These are phyloP conservation scores for Apis cerana DNA, from an alignment of 1,140 invertebrate genomes.

Conservation along the genomic window DNA sequence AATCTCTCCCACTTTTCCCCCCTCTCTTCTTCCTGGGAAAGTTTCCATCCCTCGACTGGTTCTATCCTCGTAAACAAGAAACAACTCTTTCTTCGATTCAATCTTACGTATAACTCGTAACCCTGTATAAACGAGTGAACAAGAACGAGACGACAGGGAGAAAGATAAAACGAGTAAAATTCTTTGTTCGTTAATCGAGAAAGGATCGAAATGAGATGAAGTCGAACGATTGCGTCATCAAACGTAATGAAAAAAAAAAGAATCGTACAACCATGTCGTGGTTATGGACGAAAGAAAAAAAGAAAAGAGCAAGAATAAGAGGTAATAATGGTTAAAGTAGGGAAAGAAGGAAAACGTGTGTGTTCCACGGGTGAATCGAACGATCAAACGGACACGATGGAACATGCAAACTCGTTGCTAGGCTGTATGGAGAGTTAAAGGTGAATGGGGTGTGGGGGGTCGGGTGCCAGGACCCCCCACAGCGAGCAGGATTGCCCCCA, in stretches of 20 bases:
- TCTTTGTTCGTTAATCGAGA: background rate
- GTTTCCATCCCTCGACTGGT: background rate
- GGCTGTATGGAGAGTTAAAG: constrained; percentile 57
- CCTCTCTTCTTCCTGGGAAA: background rate
- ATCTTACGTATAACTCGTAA: too few relatives aligned
- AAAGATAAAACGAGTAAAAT: background rate
- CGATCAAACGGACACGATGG: constrained; percentile 22
- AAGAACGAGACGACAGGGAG: too few relatives aligned
- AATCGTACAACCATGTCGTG: too few relatives aligned
- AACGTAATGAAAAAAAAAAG: too few relatives aligned
- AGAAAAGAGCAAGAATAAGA: background rate
- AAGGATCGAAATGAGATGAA: too few relatives aligned
- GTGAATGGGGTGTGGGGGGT: constrained; percentile 46
- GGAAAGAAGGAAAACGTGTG: constrained; percentile 32
- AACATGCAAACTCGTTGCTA: constrained; percentile 54
- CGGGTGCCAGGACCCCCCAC: constrained; percentile 69
- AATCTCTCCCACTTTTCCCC: background rate
- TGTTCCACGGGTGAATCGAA: constrained; percentile 51
- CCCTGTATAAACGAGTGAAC: too few relatives aligned
- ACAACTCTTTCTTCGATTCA: background rate
- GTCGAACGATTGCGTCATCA: background rate
- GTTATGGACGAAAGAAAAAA: background rate
- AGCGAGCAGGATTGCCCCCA: constrained; percentile 76
- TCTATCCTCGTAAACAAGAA: too few relatives aligned
- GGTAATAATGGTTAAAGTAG: background rate